Evolutionary conservation across 2,797 vertebrate genomes (phyloP), one percentile per base, ranked within the genome.

Genomic region (Sebastes iracundus): DNA sequence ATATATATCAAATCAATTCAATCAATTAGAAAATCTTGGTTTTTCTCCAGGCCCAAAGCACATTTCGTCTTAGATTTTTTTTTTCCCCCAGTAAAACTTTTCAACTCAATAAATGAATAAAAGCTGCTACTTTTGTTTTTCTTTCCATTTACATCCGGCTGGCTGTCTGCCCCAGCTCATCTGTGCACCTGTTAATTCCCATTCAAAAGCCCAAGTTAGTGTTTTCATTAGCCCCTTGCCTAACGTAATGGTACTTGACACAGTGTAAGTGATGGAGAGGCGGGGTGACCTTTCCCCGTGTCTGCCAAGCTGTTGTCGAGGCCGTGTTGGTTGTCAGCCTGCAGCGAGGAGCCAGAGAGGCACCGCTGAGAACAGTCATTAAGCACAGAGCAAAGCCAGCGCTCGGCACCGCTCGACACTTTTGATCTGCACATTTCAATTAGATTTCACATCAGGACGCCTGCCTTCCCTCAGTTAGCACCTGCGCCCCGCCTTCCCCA

Each of bases 391-490:
- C 88, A 86, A 90, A 92, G 93, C 92, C 92, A 89, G 88, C 90
- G 71, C 92, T 80, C 92, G 66, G 88, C 92, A 88, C 86, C 83
- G 78, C 93, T 93, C 92, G 23, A 91, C 91, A 92, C 93, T 93
- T 95, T 94, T 95, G 92, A 96, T 95, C 93, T 93, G 93, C 94
- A 95, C 95, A 91, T 95, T 96, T 96, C 94, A 95, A 95, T 96
- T 95, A 95, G 94, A 94, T 95, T 94, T 95, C 95, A 92, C 95
- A 94, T 95, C 95, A 93, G 95, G 94, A 93, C 56, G 93, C 88
- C 93, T 90, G 93, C 93, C 93, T 92, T 93, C 88, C 86, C 93
- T 93, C 93, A 85, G 92, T 87, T 85, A 85, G 91, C 95, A 95
- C 94, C 95, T 96, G 95, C 82, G 88, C 80, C 87, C 89, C 83